Evolutionary conservation across 2,113 vertebrate species (phyloP), one percentile per base, ranked within the genome.

Genomic region (Forbesichthys papilliferus): DNA sequence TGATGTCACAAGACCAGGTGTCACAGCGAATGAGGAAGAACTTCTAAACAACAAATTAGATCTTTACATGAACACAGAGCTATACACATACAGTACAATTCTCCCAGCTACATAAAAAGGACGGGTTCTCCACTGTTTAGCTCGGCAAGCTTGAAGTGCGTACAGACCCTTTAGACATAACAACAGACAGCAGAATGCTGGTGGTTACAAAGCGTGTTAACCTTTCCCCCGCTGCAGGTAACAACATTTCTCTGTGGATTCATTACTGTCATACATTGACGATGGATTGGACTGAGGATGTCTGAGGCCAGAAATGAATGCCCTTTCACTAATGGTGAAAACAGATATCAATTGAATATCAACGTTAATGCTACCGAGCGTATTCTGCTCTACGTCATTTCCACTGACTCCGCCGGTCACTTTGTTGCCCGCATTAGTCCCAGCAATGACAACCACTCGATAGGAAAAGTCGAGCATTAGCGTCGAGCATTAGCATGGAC

Each of bases 1-100:
- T 75, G 80, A 82, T 14, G 51, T 87, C 83, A 91, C 90, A 86
- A 90, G 86, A 90, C 87, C 66, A 73, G 74, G 84, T 86, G 88
- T 80, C 77, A 86, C 84, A 85, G 80, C 42, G 67, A 73, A 86
- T 86, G 89, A 84, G 67, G 48, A 75, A 81, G 46, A 83, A 80
- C 75, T 82, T 71, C 74, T 80, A 83, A 88, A 90, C 84, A 76
- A 85, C 84, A 68, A 67, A 77, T 84, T 86, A 77, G 78, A 75
- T 80, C 80, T 83, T 86, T 83, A 91, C 87, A 87, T 87, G 82
- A 84, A 90, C 83, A 86, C 66, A 83, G 69, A 88, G 74, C 81
- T 87, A 90, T 69, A 75, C 80, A 89, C 84, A 87, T 75, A 79
- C 52, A 57, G 67, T 72, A 79, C 52, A 57, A 69, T 72, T 78